A percentile compares a stretch with the other conserved stretches of the same genome.
Conservation (phyloP, 2,113 vertebrate genomes). For the Pygoscelis adeliae region DNA sequence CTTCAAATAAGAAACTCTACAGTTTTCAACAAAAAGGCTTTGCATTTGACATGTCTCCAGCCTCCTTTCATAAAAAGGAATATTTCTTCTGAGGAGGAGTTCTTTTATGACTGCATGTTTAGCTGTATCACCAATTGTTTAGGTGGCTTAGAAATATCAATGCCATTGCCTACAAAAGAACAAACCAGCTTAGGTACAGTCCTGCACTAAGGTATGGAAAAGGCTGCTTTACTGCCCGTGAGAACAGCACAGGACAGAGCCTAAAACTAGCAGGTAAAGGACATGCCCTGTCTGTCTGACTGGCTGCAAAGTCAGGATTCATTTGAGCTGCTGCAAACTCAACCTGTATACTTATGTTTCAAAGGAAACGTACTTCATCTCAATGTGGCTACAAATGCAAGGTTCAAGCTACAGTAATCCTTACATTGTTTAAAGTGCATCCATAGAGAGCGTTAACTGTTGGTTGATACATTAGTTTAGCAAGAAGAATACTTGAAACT, state of each 20-base stretch:
- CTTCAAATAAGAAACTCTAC: background rate
- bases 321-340: background rate
- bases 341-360: background rate
- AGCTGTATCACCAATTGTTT: background rate
- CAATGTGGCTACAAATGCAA: background rate
- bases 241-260: background rate
- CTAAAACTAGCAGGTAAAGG: background rate
- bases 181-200: background rate
- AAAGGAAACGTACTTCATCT: background rate
- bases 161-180: background rate
- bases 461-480: background rate
- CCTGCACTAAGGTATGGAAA: background rate
- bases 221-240: rapidly evolving
- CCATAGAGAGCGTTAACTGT: background rate
- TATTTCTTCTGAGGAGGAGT: background rate
- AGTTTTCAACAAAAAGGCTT: background rate
- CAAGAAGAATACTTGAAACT: no score
- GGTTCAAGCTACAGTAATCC: background rate
- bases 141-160: background rate
- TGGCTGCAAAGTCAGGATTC: background rate
- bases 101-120: background rate
- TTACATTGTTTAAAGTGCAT: background rate
- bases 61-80: background rate
- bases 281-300: background rate
- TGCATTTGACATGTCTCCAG: background rate